These are phyloP conservation scores for Diadema setosum DNA, from an alignment of 35 echinoderm and acorn worm genomes.

Conservation along the genomic window DNA sequence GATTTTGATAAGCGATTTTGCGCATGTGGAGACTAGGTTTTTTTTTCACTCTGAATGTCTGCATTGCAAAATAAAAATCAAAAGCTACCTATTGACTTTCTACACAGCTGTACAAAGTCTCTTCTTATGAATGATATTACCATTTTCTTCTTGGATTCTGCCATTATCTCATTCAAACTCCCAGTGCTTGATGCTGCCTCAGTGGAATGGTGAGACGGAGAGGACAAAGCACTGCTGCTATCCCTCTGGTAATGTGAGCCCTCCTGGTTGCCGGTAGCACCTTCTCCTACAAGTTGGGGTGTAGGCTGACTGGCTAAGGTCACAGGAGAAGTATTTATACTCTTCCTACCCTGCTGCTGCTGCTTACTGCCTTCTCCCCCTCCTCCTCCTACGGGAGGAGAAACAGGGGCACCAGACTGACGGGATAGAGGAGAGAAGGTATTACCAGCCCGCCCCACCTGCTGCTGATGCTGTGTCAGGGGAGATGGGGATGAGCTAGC, in stretches of 20 bases:
- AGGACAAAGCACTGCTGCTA: neutral
- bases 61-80: no score
- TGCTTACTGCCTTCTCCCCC: no score
- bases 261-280: neutral
- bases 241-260: neutral
- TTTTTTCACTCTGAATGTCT: no score
- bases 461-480: neutral
- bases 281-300: neutral
- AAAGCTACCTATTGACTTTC: no score
- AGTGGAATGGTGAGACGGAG: neutral
- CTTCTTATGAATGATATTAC: no score
- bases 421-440: neutral
- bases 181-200: neutral
- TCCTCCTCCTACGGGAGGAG: neutral
- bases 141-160: neutral
- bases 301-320: neutral
- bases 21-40: no score
- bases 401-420: neutral
- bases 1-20: no score
- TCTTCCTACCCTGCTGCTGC: neutral
- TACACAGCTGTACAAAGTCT: no score
- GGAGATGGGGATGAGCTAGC: conserved; percentile 20
- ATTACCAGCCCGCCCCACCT: neutral
- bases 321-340: neutral
- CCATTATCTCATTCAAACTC: neutral